Percentiles rank a stretch among this genome's conserved stretches.
Evolutionary conservation across 2,797 vertebrate species (phyloP).

Genomic region (Cyclura pinguis): DNA sequence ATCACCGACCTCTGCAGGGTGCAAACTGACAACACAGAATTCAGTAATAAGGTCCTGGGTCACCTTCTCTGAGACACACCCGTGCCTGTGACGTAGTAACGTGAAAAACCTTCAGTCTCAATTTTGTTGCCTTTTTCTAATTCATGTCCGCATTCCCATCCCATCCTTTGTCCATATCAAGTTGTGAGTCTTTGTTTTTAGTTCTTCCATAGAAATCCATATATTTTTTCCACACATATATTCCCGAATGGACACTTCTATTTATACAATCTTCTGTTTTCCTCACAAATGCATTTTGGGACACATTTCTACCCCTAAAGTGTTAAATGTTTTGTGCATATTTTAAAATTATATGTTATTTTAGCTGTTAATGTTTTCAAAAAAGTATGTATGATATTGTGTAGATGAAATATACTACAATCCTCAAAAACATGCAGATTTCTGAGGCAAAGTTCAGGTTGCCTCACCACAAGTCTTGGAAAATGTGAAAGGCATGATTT

Average conservation of each 20-base stretch:
- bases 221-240: background rate
- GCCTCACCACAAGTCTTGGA: background rate
- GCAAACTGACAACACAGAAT: background rate
- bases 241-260: background rate
- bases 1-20: background rate
- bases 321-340: background rate
- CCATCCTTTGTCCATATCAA: too few species aligned
- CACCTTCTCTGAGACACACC: background rate
- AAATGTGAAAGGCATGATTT: too few species aligned
- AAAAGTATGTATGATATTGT: background rate
- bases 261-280: background rate
- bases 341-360: background rate
- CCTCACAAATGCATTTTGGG: too few species aligned
- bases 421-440: background rate
- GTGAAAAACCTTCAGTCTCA: too few species aligned
- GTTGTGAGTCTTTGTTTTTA: too few species aligned
- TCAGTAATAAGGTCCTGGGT: background rate
- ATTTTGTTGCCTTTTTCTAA: too few species aligned
- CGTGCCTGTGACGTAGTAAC: too few species aligned
- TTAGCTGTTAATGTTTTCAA: background rate
- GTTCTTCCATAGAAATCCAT: too few species aligned
- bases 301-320: too few species aligned
- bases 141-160: too few species aligned
- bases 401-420: background rate
- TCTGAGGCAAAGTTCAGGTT: background rate